Evolutionary conservation across 64 coral and sea anemone species (phyloP).

Genomic region (Trachythela sp.): DNA sequence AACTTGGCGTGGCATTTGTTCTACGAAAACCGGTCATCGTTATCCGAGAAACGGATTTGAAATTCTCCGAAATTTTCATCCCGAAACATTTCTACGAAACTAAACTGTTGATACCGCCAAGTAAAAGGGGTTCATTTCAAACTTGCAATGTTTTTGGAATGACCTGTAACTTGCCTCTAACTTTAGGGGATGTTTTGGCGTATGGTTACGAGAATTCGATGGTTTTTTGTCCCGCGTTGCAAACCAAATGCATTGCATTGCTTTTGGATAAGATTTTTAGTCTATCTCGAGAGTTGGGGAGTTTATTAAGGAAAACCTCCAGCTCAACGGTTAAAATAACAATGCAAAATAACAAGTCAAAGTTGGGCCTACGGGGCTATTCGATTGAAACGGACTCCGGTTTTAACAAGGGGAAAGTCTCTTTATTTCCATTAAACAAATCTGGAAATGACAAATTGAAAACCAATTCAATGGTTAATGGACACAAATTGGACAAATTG

Average conservation of each 20-base stretch:
- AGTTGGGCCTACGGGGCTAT: not conserved
- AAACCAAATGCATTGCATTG: not conserved
- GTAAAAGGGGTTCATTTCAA: not conserved
- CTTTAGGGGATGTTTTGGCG: not conserved
- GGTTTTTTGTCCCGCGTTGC: not conserved
- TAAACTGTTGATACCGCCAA: not conserved
- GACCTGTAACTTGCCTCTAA: not conserved
- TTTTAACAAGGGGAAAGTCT: not conserved
- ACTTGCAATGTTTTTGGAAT: not conserved
- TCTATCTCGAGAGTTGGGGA: not conserved
- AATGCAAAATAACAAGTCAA: not conserved
- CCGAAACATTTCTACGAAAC: conserved; percentile 8
- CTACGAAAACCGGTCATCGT: not conserved
- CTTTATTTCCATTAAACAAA: not conserved
- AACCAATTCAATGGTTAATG: not conserved
- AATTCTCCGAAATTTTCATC: not conserved
- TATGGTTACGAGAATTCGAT: not conserved
- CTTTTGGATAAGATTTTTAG: not conserved
- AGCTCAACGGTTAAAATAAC: not conserved
- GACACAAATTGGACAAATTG: not conserved
- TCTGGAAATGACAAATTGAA: not conserved
- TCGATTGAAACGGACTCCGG: not conserved
- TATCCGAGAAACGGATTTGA: not conserved
- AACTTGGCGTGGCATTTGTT: not conserved
- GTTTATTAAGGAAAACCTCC: not conserved